A percentile compares a stretch with the other conserved stretches of the same genome.
These are phyloP conservation scores for Catocala nupta DNA, from an alignment of 2,888 invertebrate genomes.

Conservation along the genomic window DNA sequence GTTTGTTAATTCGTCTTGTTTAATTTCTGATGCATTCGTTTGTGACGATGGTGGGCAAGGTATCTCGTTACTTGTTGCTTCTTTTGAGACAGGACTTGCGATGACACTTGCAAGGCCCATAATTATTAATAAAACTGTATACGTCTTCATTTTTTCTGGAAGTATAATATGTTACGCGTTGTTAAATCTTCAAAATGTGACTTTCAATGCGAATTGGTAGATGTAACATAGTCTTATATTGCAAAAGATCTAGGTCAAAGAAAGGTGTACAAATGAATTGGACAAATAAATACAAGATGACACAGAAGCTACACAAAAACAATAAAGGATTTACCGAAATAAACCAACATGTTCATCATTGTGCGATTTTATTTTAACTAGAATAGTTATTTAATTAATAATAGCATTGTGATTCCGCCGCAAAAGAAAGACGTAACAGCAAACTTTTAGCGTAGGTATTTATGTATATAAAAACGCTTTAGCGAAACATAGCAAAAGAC, in stretches of 20 bases:
- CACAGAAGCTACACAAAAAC: slow-evolving; percentile 17
- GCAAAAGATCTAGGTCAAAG: slow-evolving; percentile 70
- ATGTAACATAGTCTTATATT: slow-evolving; percentile 66
- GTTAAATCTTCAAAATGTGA: slow-evolving; percentile 18
- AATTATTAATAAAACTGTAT: slow-evolving; percentile 57
- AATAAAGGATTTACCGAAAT: slow-evolving; percentile 15
- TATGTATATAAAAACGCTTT: no score
- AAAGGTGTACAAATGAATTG: slow-evolving; percentile 68
- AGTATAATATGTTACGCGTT: slow-evolving; percentile 42
- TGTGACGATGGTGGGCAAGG: slow-evolving; percentile 39
- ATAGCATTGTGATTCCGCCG: no score
- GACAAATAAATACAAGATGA: slow-evolving; percentile 52
- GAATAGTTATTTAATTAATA: no score
- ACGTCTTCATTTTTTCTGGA: slow-evolving; percentile 75
- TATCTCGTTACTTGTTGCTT: slow-evolving; percentile 55
- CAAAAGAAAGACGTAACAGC: no score
- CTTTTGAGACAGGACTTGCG: slow-evolving; percentile 62
- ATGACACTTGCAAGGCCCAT: slow-evolving; percentile 62
- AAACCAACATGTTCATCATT: not conserved
- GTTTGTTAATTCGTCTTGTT: slow-evolving; percentile 56
- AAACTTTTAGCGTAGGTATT: no score
- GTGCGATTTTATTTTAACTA: no score
- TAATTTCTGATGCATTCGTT: slow-evolving; percentile 59
- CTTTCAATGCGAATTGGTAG: slow-evolving; percentile 36
- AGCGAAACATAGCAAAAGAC: no score